Evolutionary conservation across 2,888 invertebrate species (phyloP), one percentile per base, ranked within the genome.

Genomic region (Thereva unica): DNA sequence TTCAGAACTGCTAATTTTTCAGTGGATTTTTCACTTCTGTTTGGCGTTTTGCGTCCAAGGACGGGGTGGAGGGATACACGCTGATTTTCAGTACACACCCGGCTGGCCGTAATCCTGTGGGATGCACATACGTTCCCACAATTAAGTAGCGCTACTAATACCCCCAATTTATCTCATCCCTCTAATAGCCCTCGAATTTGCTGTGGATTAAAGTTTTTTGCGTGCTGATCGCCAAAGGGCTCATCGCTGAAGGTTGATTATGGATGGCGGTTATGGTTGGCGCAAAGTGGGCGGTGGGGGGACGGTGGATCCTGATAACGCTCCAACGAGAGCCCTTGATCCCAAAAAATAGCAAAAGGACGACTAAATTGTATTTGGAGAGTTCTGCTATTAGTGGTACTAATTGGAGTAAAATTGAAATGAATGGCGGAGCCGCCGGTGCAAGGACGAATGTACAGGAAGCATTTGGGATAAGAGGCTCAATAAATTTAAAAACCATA

Each of bases 381-480:
- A 49, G 59, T 12, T 23, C 34, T 35, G 64, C 64, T 64, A 64
- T 64, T 64, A 64, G 64, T 53, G 64, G 64, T 37, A 64, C 64
- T 53, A 64, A 64, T 64, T 64, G 64, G 64, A 64, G 53, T 64
- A 64, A 64, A 64, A 64, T 64, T 64, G 53, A 64, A 64, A 64
- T 64, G 64, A 64, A 64, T 64, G 44, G 64, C 64, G 35, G 52
- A 9, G 47, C 38, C 40, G 44, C 10, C 52, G 12, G 42, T 23
- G 23, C 23, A 23, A 23, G 23, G 23, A 23, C 23, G 23, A 23
- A 23, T 23, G 23, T 23, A 23, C 23, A 23, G 23, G 23, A 23
- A 23, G 23, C 23, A 23, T 23, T 23, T 23, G 23, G 23, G 23
- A 23, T 23, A 23, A 23, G 23, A 23, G 23, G 1, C 23, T 23